Conservation (phyloP, 1,140 invertebrate species). For the Trichomalopsis sarcophagae region DNA sequence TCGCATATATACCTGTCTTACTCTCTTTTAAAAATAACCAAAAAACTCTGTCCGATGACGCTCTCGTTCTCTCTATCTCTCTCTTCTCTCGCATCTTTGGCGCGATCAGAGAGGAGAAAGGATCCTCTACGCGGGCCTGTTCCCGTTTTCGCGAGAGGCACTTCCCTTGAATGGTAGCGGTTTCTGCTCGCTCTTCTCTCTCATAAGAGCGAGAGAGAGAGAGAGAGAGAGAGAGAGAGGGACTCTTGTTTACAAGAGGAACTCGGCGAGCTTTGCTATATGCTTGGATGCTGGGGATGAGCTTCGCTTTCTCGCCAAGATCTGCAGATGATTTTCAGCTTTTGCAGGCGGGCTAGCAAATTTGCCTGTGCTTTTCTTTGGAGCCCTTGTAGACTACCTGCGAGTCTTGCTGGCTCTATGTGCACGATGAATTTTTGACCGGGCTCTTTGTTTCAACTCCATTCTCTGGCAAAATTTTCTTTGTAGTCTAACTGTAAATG, state of each 20-base stretch:
- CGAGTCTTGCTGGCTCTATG: too few relatives aligned
- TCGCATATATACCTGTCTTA: neutral
- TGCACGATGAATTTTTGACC: neutral
- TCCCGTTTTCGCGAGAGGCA: neutral
- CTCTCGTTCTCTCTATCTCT: neutral
- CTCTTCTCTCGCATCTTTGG: neutral
- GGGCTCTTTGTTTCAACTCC: neutral
- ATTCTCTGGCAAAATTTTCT: neutral
- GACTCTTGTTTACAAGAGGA: slow-evolving; percentile 35
- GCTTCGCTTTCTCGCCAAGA: neutral
- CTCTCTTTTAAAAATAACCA: slow-evolving; percentile 66
- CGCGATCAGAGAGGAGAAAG: neutral
- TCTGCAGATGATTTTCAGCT: neutral
- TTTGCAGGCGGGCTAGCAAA: neutral
- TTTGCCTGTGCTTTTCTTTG: neutral
- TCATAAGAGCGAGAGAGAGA: too few relatives aligned
- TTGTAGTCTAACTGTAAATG: neutral
- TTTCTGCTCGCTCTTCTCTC: neutral
- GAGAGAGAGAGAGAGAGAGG: neutral
- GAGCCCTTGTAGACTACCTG: too few relatives aligned
- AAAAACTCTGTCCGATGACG: slow-evolving; percentile 46
- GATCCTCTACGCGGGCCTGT: neutral
- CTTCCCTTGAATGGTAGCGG: neutral
- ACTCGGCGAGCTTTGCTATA: neutral
- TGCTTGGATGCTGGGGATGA: neutral